Base-by-base conservation (phyloP, 1,140 invertebrate species). In the Pseudomyrmex concolor region DNA sequence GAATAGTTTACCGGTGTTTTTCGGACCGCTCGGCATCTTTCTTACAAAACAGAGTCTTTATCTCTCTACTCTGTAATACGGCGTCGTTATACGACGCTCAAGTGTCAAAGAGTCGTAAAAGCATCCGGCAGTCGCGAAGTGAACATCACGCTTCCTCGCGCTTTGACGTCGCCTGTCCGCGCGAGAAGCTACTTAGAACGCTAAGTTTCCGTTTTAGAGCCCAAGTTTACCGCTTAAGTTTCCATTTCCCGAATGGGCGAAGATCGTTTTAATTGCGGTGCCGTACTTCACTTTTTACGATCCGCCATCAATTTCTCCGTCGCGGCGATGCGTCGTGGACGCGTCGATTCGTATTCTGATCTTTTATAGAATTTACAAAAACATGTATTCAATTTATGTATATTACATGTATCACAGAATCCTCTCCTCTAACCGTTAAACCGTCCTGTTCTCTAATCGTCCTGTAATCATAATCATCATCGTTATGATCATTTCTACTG, bases 211-310 rank as follows among this genome's bases (percentile, higher is more conserved):
- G 7, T 59, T 80, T 80, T 80, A 80, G 54, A 48, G 10, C 76
- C 43, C 57, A 82, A 73, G 70, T 82, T 82, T 63, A 34, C 15
- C 78, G 48, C 70, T 74, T 74, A 54, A 82, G 70, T 73, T 73
- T 82, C 70, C 70, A 72, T 73, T 73, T 62, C 48, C 25, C 12
- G 45, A 34, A 63, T 13, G 48, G 17, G 17, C 74, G 59, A 63
- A 81, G 22, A 70, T 81, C 54, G 77, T 72, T 57, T 84, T 70
- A 72, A 82, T 82, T 73, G 70, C 48, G 57, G 48, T 48, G 7
- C 51, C 43, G n/a, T 83, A 74, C 43, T 64, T 55, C 34, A 34
- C 15, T 66, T 66, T 73, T 74, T 82, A 82, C 15, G 67, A 82
- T 63, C 70, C 57, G 51, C 63, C 34, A 63, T 73, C 70, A 62